phyloP scores from a whole-genome alignment of 2,113 vertebrate species.

The Zosterops borbonicus region DNA sequence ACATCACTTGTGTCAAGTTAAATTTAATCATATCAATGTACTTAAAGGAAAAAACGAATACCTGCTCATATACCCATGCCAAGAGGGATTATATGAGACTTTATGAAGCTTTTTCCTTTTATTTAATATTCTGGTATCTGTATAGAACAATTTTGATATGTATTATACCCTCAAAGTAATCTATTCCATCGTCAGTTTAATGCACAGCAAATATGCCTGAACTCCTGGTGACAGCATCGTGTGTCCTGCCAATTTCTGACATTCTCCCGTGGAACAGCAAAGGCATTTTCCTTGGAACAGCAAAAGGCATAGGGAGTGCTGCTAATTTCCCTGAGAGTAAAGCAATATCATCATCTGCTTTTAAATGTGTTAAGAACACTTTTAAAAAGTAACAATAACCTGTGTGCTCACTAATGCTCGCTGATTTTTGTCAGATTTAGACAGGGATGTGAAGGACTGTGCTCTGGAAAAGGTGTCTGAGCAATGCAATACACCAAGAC shows the following conservation, averaged over 20 bases:
- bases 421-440: neutral
- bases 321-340: neutral
- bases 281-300: neutral
- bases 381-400: neutral
- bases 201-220: neutral
- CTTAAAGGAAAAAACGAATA: slow-evolving; percentile 3
- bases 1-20: slow-evolving; percentile 43
- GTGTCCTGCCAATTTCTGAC: neutral
- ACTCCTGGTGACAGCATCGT: neutral
- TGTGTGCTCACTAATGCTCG: neutral
- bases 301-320: neutral
- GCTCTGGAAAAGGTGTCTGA: neutral
- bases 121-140: slow-evolving; percentile 52
- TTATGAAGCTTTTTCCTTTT: slow-evolving; percentile 31
- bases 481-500: neutral
- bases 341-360: neutral
- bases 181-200: slow-evolving; percentile 34
- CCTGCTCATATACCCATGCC: neutral
- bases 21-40: slow-evolving; percentile 51
- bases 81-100: slow-evolving; percentile 29
- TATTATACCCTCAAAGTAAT: slow-evolving; percentile 24
- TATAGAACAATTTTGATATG: slow-evolving; percentile 22
- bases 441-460: neutral
- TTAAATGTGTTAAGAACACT: neutral
- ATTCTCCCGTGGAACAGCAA: neutral